These are phyloP conservation scores for Brenthis ino DNA, from an alignment of 2,888 invertebrate species.

Conservation along the genomic window DNA sequence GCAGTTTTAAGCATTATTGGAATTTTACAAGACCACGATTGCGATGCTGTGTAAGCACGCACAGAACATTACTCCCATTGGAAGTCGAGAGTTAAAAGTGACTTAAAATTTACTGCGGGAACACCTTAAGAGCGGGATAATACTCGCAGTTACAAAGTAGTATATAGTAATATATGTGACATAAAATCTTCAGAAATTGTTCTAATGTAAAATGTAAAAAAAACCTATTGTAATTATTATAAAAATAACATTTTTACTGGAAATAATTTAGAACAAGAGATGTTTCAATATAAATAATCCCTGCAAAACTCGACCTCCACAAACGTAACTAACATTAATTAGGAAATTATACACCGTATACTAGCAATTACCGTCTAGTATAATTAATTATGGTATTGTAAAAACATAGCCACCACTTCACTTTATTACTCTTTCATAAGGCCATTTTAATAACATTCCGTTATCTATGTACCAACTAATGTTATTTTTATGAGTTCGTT, in stretches of 20 bases:
- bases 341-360: constrained; percentile 8
- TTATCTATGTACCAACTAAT: constrained; percentile 17
- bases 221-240: constrained; percentile 3
- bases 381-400: constrained; percentile 12
- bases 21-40: constrained; percentile 30
- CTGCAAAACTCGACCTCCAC: neutral
- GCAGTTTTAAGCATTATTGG: constrained; percentile 24
- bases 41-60: constrained; percentile 35
- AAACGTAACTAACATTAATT: constrained; percentile 1
- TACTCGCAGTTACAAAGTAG: constrained; percentile 21
- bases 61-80: constrained; percentile 32
- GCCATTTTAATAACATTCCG: constrained; percentile 3
- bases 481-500: constrained; percentile 27
- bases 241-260: neutral
- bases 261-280: too few species aligned
- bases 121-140: constrained; percentile 30
- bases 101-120: constrained; percentile 31
- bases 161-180: constrained; percentile 26
- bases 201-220: neutral
- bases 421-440: constrained; percentile 2
- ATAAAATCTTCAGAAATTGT: neutral
- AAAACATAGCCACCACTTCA: constrained; percentile 10
- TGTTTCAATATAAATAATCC: constrained; percentile 8
- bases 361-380: constrained; percentile 7
- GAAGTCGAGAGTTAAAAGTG: constrained; percentile 23